Evolutionary conservation across 2,888 invertebrate genomes (phyloP).

Genomic region (Macaria notata): DNA sequence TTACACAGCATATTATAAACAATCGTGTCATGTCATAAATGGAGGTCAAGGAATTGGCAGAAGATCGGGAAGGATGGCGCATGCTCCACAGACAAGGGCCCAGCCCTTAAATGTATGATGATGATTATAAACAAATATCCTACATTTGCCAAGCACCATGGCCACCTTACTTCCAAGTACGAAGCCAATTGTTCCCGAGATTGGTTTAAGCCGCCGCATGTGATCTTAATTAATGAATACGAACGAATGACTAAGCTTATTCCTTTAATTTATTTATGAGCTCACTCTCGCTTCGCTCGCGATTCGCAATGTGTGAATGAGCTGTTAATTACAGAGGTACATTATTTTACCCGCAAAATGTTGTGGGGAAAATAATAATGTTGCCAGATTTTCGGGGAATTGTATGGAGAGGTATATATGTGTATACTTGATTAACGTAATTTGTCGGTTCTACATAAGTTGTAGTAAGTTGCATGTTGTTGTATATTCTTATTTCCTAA

Average conservation of each 20-base stretch:
- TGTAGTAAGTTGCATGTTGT: too few species aligned
- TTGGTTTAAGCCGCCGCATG: constrained; percentile 79
- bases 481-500: too few species aligned
- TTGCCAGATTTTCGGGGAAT: neutral
- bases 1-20: too few species aligned
- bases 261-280: constrained; percentile 75
- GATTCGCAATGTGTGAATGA: constrained; percentile 21
- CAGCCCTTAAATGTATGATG: too few species aligned
- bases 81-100: too few species aligned
- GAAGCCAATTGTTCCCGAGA: constrained; percentile 79
- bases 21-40: too few species aligned
- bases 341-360: constrained; percentile 3
- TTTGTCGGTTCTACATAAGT: too few species aligned
- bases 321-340: constrained; percentile 15
- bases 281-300: neutral
- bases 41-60: too few species aligned
- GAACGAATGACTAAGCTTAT: constrained; percentile 79
- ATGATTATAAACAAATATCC: too few species aligned
- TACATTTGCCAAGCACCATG: constrained; percentile 10
- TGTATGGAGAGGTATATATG: neutral
- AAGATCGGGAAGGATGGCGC: too few species aligned
- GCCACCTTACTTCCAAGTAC: constrained; percentile 51
- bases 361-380: constrained; percentile 6
- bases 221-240: constrained; percentile 81
- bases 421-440: too few species aligned